phyloP scores from a whole-genome alignment of 1,140 invertebrate genomes.

The Chironomus tepperi region DNA sequence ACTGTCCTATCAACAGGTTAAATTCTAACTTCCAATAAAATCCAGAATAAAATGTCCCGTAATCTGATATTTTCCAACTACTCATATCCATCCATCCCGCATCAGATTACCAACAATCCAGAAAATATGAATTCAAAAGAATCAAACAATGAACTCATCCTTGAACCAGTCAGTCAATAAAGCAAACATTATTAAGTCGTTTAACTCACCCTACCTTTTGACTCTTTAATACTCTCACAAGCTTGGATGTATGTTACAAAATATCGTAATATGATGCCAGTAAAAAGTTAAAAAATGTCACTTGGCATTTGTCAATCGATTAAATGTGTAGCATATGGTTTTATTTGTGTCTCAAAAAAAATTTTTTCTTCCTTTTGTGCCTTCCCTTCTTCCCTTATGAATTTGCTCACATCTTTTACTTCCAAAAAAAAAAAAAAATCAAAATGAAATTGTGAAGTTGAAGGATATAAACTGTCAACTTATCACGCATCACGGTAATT shows the following conservation, averaged over 20 bases:
- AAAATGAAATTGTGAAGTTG: neutral
- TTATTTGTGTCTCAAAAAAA: neutral
- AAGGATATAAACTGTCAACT: conserved; percentile 13
- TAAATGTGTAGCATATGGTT: neutral
- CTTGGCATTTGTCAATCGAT: conserved; percentile 23
- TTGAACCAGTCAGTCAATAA: neutral
- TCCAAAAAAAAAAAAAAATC: too few species aligned
- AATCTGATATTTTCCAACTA: too few species aligned
- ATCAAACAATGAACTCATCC: neutral
- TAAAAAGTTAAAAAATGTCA: conserved; percentile 7
- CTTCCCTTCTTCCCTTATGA: neutral
- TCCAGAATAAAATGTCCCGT: too few species aligned
- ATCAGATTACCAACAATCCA: too few species aligned
- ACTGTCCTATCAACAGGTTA: too few species aligned
- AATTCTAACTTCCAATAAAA: too few species aligned
- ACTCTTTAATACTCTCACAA: neutral
- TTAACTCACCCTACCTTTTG: neutral
- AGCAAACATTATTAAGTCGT: neutral
- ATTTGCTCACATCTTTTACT: too few species aligned
- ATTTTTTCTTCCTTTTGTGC: neutral
- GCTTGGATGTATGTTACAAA: too few species aligned
- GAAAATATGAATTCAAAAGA: too few species aligned
- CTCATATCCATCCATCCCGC: too few species aligned
- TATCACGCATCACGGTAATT: conserved; percentile 13
- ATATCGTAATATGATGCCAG: neutral